Evolutionary conservation across 2,888 invertebrate species (phyloP).

Genomic region (Bedellia somnulentella): DNA sequence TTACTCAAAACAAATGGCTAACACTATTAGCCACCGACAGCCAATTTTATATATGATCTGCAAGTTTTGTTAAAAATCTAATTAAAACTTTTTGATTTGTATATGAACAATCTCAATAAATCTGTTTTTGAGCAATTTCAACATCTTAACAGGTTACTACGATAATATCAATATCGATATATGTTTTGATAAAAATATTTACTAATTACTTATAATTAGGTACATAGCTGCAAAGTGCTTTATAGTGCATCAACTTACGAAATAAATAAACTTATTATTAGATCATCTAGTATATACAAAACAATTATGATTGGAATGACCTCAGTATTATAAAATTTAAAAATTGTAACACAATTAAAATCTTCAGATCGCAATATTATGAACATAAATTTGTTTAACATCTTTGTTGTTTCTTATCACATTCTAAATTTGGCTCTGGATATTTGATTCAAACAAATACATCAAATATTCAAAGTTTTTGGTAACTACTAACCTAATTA

Average conservation of each 20-base stretch:
- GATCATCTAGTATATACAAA: background rate
- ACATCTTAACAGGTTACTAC: too few species aligned
- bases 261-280: constrained; percentile 13
- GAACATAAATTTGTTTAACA: constrained; percentile 16
- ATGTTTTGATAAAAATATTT: background rate
- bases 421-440: constrained; percentile 44
- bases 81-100: too few species aligned
- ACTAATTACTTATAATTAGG: background rate
- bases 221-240: constrained; percentile 12
- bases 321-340: constrained; percentile 8
- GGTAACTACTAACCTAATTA: too few species aligned
- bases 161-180: too few species aligned
- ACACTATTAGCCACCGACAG: too few species aligned
- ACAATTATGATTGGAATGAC: background rate
- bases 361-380: constrained; percentile 5
- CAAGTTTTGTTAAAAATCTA: too few species aligned
- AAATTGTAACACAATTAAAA: constrained; percentile 12
- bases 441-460: too few species aligned
- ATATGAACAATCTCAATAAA: too few species aligned
- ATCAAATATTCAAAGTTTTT: too few species aligned
- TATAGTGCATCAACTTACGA: constrained; percentile 16
- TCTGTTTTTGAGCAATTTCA: too few species aligned
- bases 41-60: too few species aligned
- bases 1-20: too few species aligned
- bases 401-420: constrained; percentile 31